Conservation (phyloP, 2,797 vertebrate species). For the Acomys russatus region DNA sequence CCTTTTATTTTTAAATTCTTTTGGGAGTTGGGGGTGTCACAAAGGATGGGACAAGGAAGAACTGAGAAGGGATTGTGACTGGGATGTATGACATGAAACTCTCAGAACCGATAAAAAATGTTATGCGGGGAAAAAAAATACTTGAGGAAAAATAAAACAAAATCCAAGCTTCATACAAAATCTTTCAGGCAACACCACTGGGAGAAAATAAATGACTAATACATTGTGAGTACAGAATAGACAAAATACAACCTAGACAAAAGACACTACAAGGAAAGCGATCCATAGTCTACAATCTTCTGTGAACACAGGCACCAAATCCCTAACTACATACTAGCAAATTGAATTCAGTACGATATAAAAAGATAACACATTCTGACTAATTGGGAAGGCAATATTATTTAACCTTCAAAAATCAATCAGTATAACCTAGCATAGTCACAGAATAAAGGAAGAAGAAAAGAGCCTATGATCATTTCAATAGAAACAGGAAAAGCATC, state of each 20-base stretch:
- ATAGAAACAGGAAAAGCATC: conserved; percentile 47
- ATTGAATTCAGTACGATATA: conserved; percentile 49
- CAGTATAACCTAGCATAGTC: conserved; percentile 51
- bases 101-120: background rate
- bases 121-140: background rate
- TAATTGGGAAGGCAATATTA: conserved; percentile 60
- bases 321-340: conserved; percentile 53
- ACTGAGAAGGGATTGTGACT: background rate
- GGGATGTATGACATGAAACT: background rate
- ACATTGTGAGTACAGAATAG: background rate
- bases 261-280: conserved; percentile 14
- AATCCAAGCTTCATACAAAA: conserved; percentile 10
- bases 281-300: background rate
- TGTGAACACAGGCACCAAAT: conserved; percentile 41
- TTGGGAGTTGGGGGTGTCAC: background rate
- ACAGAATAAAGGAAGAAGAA: conserved; percentile 59
- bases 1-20: background rate
- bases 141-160: conserved; percentile 15
- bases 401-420: conserved; percentile 71
- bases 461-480: conserved; percentile 57
- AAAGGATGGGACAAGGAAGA: background rate
- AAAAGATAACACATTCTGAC: conserved; percentile 54
- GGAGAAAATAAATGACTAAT: conserved; percentile 15
- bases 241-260: background rate
- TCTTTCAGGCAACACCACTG: background rate